Base-by-base conservation (phyloP, 1,140 invertebrate genomes). In the Phenacoccus solenopsis region DNA sequence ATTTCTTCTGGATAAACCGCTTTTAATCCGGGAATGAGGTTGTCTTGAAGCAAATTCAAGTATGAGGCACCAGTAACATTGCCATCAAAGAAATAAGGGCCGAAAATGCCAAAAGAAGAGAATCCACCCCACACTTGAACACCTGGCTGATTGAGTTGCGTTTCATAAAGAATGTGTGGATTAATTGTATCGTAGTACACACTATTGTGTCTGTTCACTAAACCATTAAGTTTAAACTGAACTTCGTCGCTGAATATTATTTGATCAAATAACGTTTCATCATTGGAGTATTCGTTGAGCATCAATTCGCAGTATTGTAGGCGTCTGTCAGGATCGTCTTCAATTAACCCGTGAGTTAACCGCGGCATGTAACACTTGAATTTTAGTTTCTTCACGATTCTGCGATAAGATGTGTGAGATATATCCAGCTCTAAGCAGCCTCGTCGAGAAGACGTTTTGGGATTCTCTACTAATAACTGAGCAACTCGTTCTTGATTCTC, bases 61-160 rank as follows among this genome's bases (percentile, higher is more conserved):
- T 74, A 75, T 7, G 22, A 69, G 30, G 32, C 4, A 12, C 59
- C 71, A 13, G 24, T 75, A 1, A 75, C 70, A 32, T 68, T 74
- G 13, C 72, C 70, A 9, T 77, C 74, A 30, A 78, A 72, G 71
- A 79, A 73, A 72, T 75, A 72, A n/a, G 77, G 77, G 16, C 76
- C 76, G 74, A 79, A 74, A n/a, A 79, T 70, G 24, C 35, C 10
- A 68, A 61, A 22, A 16, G 38, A 49, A 0, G 73, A 1, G 64
- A 76, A 75, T 7, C 73, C 70, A 21, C 69, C 69, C 73, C 72
- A 77, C 4, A 13, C 56, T 68, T 71, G 74, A 27, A 70, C 69
- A 72, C 72, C 69, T 71, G 73, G 74, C 32, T 72, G 9, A 22
- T 74, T 69, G 1, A 71, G 28, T 69, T 67, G 56, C 56, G 16